Conservation (phyloP, 2,888 invertebrate species). For the Bombylius discolor region DNA sequence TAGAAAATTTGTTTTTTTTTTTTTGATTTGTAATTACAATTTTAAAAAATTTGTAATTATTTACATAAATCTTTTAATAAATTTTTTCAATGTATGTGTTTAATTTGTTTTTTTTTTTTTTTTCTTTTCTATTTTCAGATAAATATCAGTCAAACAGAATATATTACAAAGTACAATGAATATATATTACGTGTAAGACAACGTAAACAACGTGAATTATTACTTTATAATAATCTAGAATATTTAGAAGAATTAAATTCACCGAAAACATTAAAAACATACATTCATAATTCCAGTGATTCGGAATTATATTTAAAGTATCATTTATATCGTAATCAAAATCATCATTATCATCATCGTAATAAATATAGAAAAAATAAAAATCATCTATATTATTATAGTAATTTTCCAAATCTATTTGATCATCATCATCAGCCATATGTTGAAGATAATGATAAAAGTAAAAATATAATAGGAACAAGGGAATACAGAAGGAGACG, state of each 20-base stretch:
- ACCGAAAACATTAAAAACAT: constrained; percentile 21
- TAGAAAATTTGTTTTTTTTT: no score
- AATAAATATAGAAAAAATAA: neutral
- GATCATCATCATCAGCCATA: neutral
- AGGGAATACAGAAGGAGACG: no score
- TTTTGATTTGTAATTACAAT: no score
- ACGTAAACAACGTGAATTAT: constrained; percentile 19
- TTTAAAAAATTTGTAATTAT: no score
- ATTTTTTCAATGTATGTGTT: no score
- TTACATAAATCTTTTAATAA: no score
- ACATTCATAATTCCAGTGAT: constrained; percentile 5
- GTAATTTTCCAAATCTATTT: no score
- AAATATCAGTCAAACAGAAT: constrained; percentile 52
- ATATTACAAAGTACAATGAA: constrained; percentile 46
- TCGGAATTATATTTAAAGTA: neutral
- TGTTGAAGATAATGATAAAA: neutral
- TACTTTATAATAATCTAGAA: constrained; percentile 1
- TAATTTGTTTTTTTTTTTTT: constrained; percentile 4
- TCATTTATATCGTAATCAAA: neutral
- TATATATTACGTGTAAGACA: constrained; percentile 39
- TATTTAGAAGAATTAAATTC: constrained; percentile 4
- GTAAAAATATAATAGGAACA: neutral
- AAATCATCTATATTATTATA: no score
- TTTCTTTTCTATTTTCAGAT: constrained; percentile 38
- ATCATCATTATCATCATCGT: no score